These are phyloP conservation scores for Cydia amplana DNA, from an alignment of 1,140 invertebrate genomes.

Conservation along the genomic window DNA sequence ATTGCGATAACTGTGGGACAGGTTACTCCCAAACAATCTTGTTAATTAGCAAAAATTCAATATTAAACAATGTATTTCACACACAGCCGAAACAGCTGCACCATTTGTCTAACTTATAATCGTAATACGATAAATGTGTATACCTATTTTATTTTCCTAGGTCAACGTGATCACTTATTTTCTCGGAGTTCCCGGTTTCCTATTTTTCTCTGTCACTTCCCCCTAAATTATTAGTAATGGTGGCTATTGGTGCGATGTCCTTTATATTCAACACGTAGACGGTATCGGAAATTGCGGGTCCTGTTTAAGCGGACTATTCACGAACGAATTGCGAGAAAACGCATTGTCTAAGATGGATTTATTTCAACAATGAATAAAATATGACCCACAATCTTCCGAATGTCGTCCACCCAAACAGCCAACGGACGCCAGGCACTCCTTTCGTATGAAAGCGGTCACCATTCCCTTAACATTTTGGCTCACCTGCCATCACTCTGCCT, in stretches of 20 bases:
- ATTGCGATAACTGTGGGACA: too few species aligned
- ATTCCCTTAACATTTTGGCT: too few species aligned
- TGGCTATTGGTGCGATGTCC: conserved; percentile 1
- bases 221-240: background rate
- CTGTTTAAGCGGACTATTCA: background rate
- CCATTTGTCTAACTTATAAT: too few species aligned
- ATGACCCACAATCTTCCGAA: too few species aligned
- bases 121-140: background rate
- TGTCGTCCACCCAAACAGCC: too few species aligned
- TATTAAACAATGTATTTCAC: too few species aligned
- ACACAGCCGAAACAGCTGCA: background rate
- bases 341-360: background rate
- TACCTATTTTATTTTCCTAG: background rate
- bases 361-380: background rate
- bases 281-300: conserved; percentile 12
- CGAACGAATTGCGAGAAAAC: background rate
- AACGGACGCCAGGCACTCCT: too few species aligned
- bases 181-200: background rate
- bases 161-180: background rate
- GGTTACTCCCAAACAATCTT: too few species aligned
- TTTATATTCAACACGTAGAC: conserved; percentile 6
- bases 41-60: too few species aligned
- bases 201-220: background rate
- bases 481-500: too few species aligned
- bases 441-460: too few species aligned